Conservation (phyloP, 2,888 invertebrate species). For the Mamestra brassicae region DNA sequence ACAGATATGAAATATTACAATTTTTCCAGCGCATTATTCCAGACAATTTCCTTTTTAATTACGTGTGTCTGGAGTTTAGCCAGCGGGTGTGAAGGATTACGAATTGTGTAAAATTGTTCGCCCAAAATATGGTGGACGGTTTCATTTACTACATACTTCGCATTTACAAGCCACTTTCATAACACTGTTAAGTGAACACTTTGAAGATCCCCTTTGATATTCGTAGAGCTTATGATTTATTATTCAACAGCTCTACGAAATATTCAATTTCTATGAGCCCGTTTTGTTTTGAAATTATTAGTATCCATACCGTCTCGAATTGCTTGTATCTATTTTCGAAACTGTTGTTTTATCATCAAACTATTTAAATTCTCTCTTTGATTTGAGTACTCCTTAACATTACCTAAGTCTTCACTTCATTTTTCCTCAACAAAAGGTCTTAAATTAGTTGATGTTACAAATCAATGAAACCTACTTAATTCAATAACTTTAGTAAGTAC, state of each 20-base stretch:
- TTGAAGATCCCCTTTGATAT: constrained; percentile 85
- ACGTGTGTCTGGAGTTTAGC: constrained; percentile 36
- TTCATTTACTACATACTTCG: constrained; percentile 67
- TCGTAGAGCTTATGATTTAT: constrained; percentile 82
- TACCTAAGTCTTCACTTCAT: background rate
- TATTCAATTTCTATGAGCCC: constrained; percentile 72
- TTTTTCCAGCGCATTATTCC: constrained; percentile 32
- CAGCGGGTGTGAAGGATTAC: constrained; percentile 46
- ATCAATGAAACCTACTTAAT: constrained; percentile 28
- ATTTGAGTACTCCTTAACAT: background rate
- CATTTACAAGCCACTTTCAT: constrained; percentile 76
- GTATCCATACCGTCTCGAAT: constrained; percentile 23
- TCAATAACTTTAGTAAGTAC: constrained; percentile 19
- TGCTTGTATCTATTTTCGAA: constrained; percentile 14
- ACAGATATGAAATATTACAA: constrained; percentile 24
- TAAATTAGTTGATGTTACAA: constrained; percentile 5
- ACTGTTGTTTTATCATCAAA: constrained; percentile 6
- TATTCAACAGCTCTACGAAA: constrained; percentile 77
- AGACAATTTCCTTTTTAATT: constrained; percentile 41
- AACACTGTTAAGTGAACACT: constrained; percentile 81
- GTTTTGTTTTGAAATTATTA: constrained; percentile 66
- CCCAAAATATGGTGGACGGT: constrained; percentile 52
- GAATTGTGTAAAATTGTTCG: constrained; percentile 40
- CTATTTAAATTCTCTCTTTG: background rate
- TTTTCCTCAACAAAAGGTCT: constrained; percentile 3